A percentile compares a stretch with the other conserved stretches of the same genome.
Conservation (phyloP, 2,113 vertebrate genomes). For the Australoheros scitulus region DNA sequence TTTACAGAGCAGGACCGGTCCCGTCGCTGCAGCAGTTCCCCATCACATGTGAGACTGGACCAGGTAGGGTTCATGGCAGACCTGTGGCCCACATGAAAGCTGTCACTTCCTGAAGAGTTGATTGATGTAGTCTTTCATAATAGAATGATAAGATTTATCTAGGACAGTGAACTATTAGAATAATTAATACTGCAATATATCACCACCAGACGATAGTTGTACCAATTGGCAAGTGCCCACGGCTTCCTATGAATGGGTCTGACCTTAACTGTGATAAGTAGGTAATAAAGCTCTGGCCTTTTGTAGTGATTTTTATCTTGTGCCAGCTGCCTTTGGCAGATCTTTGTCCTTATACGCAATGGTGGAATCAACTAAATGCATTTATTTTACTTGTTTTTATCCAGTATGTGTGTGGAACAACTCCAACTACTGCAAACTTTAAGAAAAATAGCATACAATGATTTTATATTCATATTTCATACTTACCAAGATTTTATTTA, state of each 20-base stretch:
- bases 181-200: conserved; percentile 3
- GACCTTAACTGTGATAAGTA: neutral
- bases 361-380: neutral
- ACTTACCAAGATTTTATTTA: too few relatives aligned
- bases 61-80: conserved; percentile 72
- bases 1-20: conserved; percentile 65
- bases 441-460: neutral
- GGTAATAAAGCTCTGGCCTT: conserved; percentile 33
- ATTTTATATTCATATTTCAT: too few relatives aligned
- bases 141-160: neutral
- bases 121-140: neutral
- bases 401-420: fast-evolving
- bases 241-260: neutral
- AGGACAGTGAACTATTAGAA: conserved; percentile 1
- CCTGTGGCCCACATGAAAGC: neutral
- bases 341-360: neutral
- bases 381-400: neutral
- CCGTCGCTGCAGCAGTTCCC: conserved; percentile 79
- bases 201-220: neutral
- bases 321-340: neutral
- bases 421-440: neutral
- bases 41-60: conserved; percentile 85
- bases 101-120: neutral
- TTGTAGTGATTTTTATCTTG: conserved; percentile 6
- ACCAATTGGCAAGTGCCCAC: neutral